Evolutionary conservation across 1,140 invertebrate genomes (phyloP).

Genomic region (Eciton burchellii): DNA sequence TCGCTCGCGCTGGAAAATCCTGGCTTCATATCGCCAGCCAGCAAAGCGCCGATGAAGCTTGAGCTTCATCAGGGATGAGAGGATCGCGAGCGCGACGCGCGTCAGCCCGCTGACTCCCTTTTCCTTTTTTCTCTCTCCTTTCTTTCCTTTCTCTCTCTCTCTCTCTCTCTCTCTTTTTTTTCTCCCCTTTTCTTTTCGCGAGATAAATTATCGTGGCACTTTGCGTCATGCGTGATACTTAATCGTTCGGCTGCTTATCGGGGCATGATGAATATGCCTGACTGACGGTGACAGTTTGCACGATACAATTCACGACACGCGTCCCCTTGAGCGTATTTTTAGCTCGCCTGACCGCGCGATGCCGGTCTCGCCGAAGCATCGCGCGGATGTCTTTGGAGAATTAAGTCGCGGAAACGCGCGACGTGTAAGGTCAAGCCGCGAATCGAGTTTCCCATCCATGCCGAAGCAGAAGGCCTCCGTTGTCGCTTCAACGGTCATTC

Average conservation of each 20-base stretch:
- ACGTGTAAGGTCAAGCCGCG: too few relatives aligned
- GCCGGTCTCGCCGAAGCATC: too few relatives aligned
- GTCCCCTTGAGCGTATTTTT: neutral
- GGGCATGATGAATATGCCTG: neutral
- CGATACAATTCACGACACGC: neutral
- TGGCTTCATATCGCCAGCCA: conserved; percentile 32
- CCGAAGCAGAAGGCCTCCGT: too few relatives aligned
- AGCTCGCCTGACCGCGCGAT: neutral
- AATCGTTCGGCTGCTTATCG: neutral
- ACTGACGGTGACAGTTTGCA: neutral
- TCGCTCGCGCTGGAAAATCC: conserved; percentile 18
- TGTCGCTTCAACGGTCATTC: too few relatives aligned
- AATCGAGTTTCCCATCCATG: too few relatives aligned
- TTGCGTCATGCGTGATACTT: conserved; percentile 1
- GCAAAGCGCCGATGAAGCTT: conserved; percentile 16
- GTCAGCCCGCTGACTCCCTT: too few relatives aligned
- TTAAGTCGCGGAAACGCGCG: too few relatives aligned
- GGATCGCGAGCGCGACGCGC: neutral
- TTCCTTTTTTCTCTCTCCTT: conserved; percentile 9
- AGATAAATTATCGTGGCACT: conserved; percentile 24
- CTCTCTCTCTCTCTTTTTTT: neutral
- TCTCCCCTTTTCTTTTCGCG: too few relatives aligned
- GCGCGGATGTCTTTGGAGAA: too few relatives aligned
- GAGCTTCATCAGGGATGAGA: neutral
- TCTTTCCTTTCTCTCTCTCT: neutral